These are phyloP conservation scores for Poeciliopsis infans DNA, from an alignment of 2,797 vertebrate genomes.

Conservation along the genomic window DNA sequence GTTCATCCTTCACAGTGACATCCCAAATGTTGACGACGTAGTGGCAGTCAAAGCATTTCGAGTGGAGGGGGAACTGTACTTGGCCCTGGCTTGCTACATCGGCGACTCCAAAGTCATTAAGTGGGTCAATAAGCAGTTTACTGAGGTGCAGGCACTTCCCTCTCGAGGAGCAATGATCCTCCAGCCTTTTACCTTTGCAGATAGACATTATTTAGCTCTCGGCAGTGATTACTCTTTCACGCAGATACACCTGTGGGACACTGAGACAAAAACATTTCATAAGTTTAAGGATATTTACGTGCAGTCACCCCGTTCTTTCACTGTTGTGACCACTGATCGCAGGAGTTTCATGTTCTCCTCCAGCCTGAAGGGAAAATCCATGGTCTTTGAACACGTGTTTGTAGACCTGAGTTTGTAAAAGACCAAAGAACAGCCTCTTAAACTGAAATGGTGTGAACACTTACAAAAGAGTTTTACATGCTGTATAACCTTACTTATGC, in stretches of 20 bases:
- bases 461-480: conserved; percentile 32
- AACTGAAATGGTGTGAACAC: conserved; percentile 23
- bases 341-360: conserved; percentile 96
- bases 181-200: conserved; percentile 91
- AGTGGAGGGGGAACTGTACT: conserved; percentile 84
- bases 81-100: conserved; percentile 94
- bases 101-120: conserved; percentile 95
- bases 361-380: conserved; percentile 96
- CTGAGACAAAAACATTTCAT: conserved; percentile 86
- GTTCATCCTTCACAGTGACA: conserved; percentile 88
- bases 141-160: conserved; percentile 92
- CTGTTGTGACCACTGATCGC: conserved; percentile 87
- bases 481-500: conserved; percentile 47
- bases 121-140: conserved; percentile 92
- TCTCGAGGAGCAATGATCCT: conserved; percentile 95
- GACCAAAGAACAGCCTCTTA: conserved; percentile 6
- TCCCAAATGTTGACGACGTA: conserved; percentile 92
- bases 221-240: conserved; percentile 98
- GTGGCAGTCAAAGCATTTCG: conserved; percentile 92
- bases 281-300: conserved; percentile 97
- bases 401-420: conserved; percentile 89
- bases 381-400: conserved; percentile 93
- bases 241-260: conserved; percentile 95
- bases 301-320: conserved; percentile 94
- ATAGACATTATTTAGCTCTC: conserved; percentile 90